A percentile compares a stretch with the other conserved stretches of the same genome.
phyloP scores from a whole-genome alignment of 2,888 invertebrate species.

The Steinernema carpocapsae region DNA sequence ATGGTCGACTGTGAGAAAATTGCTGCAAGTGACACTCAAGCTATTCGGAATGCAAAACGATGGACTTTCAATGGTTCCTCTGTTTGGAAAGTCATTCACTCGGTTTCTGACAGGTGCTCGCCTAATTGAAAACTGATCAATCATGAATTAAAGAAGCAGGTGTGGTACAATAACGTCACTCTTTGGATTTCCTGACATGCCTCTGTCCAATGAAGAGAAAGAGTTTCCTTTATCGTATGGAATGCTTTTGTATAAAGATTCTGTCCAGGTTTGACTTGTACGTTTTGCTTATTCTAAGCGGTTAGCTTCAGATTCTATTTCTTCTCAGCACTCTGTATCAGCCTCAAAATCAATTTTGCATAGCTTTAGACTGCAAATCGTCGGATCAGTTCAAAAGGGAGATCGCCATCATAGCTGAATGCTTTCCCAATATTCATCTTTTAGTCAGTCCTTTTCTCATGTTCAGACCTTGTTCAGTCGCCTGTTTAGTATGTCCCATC shows the following conservation, averaged over 20 bases:
- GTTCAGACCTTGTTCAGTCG: not conserved
- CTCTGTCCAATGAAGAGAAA: slow-evolving; percentile 42
- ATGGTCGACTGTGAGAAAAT: not conserved
- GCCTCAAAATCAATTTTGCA: slow-evolving; percentile 62
- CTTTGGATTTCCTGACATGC: slow-evolving; percentile 38
- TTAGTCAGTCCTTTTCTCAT: slow-evolving; percentile 45
- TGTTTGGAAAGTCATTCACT: not conserved
- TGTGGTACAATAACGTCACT: not conserved
- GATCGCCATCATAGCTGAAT: slow-evolving; percentile 46
- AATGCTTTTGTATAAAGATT: slow-evolving; percentile 36
- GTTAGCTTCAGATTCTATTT: slow-evolving; percentile 48
- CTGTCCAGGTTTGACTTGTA: slow-evolving; percentile 35
- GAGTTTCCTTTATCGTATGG: slow-evolving; percentile 46
- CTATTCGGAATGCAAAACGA: not conserved
- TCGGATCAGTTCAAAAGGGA: slow-evolving; percentile 45
- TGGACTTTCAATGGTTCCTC: not conserved
- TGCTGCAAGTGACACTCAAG: not conserved
- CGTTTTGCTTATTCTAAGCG: not conserved
- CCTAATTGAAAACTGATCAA: not conserved
- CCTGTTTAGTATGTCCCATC: not conserved
- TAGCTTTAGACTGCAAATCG: slow-evolving; percentile 56
- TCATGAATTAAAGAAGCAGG: not conserved
- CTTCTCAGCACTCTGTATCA: slow-evolving; percentile 60
- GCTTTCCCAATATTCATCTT: slow-evolving; percentile 57
- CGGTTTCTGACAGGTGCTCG: not conserved